phyloP scores from a whole-genome alignment of 2,113 vertebrate genomes.

The Oreotragus oreotragus region DNA sequence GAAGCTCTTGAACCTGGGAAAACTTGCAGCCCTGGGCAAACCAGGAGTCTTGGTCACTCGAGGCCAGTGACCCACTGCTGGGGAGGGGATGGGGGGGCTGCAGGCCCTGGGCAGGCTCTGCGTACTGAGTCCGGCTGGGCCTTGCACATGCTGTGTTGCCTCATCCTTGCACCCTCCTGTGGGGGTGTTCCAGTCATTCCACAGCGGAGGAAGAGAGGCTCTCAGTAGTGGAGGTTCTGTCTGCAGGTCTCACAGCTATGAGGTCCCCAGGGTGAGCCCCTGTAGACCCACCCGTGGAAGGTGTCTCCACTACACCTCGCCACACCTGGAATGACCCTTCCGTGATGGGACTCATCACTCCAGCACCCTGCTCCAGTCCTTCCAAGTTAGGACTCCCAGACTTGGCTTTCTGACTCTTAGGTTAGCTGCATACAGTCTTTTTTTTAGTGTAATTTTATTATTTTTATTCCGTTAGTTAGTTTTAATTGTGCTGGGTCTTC shows the following conservation, averaged over 20 bases:
- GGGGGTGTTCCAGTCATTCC: neutral
- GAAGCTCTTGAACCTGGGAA: neutral
- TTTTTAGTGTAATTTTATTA: neutral
- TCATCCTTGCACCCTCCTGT: neutral
- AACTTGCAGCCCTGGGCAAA: neutral
- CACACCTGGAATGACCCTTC: neutral
- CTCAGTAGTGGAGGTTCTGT: neutral
- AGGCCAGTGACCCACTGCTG: neutral
- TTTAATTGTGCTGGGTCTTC: neutral
- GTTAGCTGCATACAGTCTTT: neutral
- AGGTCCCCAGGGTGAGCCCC: neutral
- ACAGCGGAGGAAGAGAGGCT: neutral
- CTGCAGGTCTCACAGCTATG: neutral
- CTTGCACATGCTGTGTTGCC: fast-evolving
- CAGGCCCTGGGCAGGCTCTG: neutral
- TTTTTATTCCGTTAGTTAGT: neutral
- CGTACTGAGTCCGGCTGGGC: neutral
- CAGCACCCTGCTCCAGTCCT: neutral
- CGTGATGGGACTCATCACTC: neutral
- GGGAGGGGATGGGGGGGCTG: neutral
- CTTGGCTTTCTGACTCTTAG: neutral
- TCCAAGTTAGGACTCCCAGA: neutral
- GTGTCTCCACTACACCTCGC: neutral
- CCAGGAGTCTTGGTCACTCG: neutral
- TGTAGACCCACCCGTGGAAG: fast-evolving